phyloP scores from a whole-genome alignment of 2,888 invertebrate species.

The Drosophila niveifrons region DNA sequence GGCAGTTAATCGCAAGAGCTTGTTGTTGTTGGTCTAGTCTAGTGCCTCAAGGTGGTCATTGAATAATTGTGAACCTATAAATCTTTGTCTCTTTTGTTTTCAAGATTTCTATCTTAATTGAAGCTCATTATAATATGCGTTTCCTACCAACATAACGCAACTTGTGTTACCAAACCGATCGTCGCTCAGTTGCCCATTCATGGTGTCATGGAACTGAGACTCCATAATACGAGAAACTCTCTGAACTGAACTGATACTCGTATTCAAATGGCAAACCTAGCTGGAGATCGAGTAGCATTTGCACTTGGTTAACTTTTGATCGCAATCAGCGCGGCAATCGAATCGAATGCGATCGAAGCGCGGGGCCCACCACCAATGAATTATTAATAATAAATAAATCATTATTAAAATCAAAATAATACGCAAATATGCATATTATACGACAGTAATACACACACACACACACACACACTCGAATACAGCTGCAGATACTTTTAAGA shows the following conservation, averaged over 20 bases:
- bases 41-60: slow-evolving; percentile 64
- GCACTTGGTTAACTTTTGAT: slow-evolving; percentile 47
- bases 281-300: slow-evolving; percentile 57
- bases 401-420: slow-evolving; percentile 84
- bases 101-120: slow-evolving; percentile 81
- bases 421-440: slow-evolving; percentile 81
- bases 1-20: slow-evolving; percentile 27
- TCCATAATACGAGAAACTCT: neutral
- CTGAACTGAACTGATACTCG: slow-evolving; percentile 24
- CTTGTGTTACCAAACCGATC: slow-evolving; percentile 59
- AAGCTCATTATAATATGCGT: slow-evolving; percentile 80
- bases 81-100: slow-evolving; percentile 78
- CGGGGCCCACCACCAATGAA: slow-evolving; percentile 83
- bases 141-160: slow-evolving; percentile 68
- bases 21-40: slow-evolving; percentile 52
- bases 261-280: slow-evolving; percentile 46
- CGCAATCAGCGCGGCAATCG: slow-evolving; percentile 75
- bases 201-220: slow-evolving; percentile 33
- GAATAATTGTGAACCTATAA: slow-evolving; percentile 75
- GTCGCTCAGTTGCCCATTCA: slow-evolving; percentile 45
- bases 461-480: slow-evolving; percentile 14
- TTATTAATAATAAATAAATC: slow-evolving; percentile 85
- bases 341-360: slow-evolving; percentile 38
- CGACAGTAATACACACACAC: slow-evolving; percentile 49
- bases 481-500: slow-evolving; percentile 9